Conservation (phyloP, 2,113 vertebrate species). For the Chloebia gouldiae region DNA sequence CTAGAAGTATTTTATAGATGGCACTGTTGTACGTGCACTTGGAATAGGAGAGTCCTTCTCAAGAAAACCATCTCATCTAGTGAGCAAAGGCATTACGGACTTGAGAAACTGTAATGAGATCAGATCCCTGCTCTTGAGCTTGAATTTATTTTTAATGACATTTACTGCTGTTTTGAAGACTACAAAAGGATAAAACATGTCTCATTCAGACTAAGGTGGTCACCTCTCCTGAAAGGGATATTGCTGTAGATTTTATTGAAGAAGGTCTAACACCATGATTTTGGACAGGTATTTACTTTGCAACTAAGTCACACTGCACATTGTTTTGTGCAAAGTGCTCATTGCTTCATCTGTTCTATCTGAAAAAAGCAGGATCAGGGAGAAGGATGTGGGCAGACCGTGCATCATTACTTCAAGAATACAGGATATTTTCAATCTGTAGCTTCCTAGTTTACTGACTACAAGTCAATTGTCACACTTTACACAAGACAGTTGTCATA, state of each 20-base stretch:
- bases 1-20: background rate
- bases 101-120: background rate
- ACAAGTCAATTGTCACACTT: background rate
- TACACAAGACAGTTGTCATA: background rate
- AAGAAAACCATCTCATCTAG: background rate
- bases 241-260: background rate
- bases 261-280: background rate
- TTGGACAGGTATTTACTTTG: background rate
- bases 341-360: background rate
- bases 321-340: background rate
- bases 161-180: background rate
- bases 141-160: background rate
- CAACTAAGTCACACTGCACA: background rate
- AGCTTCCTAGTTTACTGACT: background rate
- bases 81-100: background rate
- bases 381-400: background rate
- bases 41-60: background rate
- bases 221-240: background rate
- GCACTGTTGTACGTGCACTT: background rate
- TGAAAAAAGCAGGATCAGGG: background rate
- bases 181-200: background rate
- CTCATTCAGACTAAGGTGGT: background rate
- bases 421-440: background rate
- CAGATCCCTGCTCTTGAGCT: background rate
- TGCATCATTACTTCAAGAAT: background rate